Evolutionary conservation across 2,797 vertebrate genomes (phyloP).

Genomic region (Enteromius anoplus): DNA sequence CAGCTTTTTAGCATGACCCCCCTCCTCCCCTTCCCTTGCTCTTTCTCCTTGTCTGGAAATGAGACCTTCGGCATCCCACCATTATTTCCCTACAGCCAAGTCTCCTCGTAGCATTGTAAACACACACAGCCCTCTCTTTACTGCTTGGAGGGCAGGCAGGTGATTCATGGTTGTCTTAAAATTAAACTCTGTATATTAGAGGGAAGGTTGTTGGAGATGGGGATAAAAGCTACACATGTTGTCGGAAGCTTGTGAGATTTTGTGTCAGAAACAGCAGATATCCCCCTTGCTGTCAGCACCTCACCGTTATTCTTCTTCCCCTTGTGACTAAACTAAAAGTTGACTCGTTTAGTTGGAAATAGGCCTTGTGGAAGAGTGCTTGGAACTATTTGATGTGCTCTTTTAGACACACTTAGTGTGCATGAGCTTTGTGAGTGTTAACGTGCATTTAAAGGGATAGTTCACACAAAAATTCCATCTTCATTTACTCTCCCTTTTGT

Average conservation of each 20-base stretch:
- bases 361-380: slow-evolving; percentile 28
- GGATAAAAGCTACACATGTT: neutral
- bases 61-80: slow-evolving; percentile 14
- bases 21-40: neutral
- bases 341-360: slow-evolving; percentile 44
- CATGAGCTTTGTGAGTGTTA: slow-evolving; percentile 23
- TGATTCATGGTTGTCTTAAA: slow-evolving; percentile 10
- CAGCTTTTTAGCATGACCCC: slow-evolving; percentile 42
- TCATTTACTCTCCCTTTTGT: neutral
- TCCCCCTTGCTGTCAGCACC: slow-evolving; percentile 29
- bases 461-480: neutral
- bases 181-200: neutral
- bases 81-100: slow-evolving; percentile 26
- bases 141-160: slow-evolving; percentile 11
- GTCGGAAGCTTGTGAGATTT: neutral
- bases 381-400: slow-evolving; percentile 40
- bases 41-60: neutral
- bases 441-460: neutral
- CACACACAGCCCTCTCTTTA: neutral
- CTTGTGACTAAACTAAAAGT: slow-evolving; percentile 33
- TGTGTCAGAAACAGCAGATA: neutral
- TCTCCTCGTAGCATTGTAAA: neutral
- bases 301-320: slow-evolving; percentile 45
- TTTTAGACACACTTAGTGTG: slow-evolving; percentile 36
- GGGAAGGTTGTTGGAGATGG: neutral